Percentiles rank a stretch among this genome's conserved stretches.
phyloP scores from a whole-genome alignment of 2,113 vertebrate species.

The Labeo catla region DNA sequence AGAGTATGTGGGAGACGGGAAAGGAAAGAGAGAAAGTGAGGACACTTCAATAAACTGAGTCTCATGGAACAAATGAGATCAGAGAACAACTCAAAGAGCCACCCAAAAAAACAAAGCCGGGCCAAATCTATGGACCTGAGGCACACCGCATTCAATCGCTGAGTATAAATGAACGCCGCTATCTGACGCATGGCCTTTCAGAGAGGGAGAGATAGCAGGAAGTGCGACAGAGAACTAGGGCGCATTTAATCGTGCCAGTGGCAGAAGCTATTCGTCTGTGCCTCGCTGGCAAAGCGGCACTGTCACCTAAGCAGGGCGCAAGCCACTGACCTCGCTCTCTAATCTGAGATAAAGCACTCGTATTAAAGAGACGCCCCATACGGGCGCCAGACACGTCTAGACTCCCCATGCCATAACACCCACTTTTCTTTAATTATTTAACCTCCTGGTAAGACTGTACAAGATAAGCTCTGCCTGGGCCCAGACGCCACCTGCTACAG shows the following conservation, averaged over 20 bases:
- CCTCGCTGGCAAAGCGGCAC: constrained; percentile 22
- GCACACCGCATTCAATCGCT: constrained; percentile 5
- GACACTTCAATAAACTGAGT: constrained; percentile 27
- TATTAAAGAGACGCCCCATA: constrained; percentile 67
- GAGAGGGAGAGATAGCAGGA: constrained; percentile 2
- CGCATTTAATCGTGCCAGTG: constrained; percentile 50
- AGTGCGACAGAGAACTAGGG: constrained; percentile 31
- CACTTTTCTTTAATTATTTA: constrained; percentile 77
- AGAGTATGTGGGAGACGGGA: constrained; percentile 28
- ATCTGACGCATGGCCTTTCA: not conserved
- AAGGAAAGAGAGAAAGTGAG: constrained; percentile 35
- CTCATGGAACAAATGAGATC: constrained; percentile 42
- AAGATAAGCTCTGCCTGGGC: constrained; percentile 77
- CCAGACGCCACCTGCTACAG: constrained; percentile 73
- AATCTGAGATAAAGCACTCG: constrained; percentile 74
- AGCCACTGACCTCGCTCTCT: constrained; percentile 64
- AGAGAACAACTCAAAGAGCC: constrained; percentile 14
- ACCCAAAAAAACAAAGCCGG: not conserved
- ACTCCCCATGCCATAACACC: constrained; percentile 68
- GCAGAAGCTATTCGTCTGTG: constrained; percentile 62
- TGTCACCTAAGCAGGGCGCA: constrained; percentile 58
- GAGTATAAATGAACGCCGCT: not conserved
- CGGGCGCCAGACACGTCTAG: constrained; percentile 78
- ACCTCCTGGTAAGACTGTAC: constrained; percentile 74
- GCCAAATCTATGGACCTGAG: not conserved